A percentile compares a stretch with the other conserved stretches of the same genome.
phyloP scores from a whole-genome alignment of 1,140 invertebrate genomes.

The Trichomalopsis sarcophagae region DNA sequence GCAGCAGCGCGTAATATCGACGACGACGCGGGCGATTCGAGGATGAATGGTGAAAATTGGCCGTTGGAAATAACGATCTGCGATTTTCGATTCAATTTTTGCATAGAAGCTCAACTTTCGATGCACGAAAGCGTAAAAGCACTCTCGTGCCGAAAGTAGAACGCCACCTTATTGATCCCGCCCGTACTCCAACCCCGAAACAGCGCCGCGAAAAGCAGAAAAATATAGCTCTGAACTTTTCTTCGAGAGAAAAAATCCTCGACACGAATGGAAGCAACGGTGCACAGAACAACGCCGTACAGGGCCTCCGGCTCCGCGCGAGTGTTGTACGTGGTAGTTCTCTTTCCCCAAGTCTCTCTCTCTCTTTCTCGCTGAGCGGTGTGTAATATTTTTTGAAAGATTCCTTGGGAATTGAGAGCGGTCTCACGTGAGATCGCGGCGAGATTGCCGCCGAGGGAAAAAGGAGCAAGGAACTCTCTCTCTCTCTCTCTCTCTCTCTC shows the following conservation, averaged over 20 bases:
- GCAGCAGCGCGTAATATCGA: too few relatives aligned
- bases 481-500: not conserved
- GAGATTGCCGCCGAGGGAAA: conserved; percentile 51
- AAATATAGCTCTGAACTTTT: too few relatives aligned
- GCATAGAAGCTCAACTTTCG: not conserved
- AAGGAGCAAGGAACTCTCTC: conserved; percentile 52
- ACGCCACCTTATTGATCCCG: not conserved
- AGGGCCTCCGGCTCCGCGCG: not conserved
- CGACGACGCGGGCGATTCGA: too few relatives aligned
- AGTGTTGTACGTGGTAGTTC: not conserved
- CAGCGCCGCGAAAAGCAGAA: not conserved
- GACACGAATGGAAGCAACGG: not conserved
- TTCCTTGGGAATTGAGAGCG: conserved; percentile 53
- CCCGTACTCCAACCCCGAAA: not conserved
- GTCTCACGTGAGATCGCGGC: conserved; percentile 50
- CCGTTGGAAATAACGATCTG: too few relatives aligned
- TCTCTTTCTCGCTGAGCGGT: not conserved
- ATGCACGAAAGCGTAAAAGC: not conserved
- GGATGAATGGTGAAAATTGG: too few relatives aligned
- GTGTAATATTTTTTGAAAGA: conserved; percentile 50
- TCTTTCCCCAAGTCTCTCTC: not conserved
- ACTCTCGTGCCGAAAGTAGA: not conserved
- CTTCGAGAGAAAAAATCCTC: too few relatives aligned
- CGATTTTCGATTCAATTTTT: too few relatives aligned
- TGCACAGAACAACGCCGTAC: not conserved